Base-by-base conservation (phyloP, 2,888 invertebrate species). In the Lydus trimaculatus region DNA sequence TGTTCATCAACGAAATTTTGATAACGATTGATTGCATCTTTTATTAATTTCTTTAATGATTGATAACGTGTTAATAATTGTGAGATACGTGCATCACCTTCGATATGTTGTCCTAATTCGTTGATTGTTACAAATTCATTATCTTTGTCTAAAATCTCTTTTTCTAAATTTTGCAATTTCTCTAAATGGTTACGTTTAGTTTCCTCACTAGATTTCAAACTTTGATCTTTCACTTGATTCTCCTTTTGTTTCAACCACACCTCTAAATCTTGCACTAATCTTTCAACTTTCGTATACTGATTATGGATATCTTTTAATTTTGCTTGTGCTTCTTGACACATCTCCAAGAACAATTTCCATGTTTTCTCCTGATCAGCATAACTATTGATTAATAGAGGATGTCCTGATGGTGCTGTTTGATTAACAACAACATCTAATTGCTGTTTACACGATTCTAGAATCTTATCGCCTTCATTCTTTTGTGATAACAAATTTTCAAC, bases 211-310 rank as follows among this genome's bases (percentile, higher is more conserved):
- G 92, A 95, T 84, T 94, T 95, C 1, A 97, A 87, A 74, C 94
- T 94, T 84, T 96, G 96, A 82, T 96, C 96, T 84, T 96, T 94
- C 0, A 97, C 90, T 81, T 93, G 91, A 61, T 89, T 89, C 85
- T 98, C 97, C 81, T 94, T 94, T 63, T 91, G 89, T 81, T 94
- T 95, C 62, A 96, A 87, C 97, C 97, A 98, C 61, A 90, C 88
- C 79, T 93, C 93, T 1, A 97, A 86, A 67, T 90, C 90, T 73
- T 95, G 93, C 36, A 96, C 89, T 23, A 91, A 88, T 61, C 90
- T 90, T 78, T 94, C 94, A 76, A 95, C 94, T 80, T 94, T 91
- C 58, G 91, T 91, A 91, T 95, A 95, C 80, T 94, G 91, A 60
- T 90, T 91, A 72, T 94, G 90, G 8, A 94, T 88, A 70, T 92